phyloP scores from a whole-genome alignment of 2,888 invertebrate species.

The Thelaira solivaga region DNA sequence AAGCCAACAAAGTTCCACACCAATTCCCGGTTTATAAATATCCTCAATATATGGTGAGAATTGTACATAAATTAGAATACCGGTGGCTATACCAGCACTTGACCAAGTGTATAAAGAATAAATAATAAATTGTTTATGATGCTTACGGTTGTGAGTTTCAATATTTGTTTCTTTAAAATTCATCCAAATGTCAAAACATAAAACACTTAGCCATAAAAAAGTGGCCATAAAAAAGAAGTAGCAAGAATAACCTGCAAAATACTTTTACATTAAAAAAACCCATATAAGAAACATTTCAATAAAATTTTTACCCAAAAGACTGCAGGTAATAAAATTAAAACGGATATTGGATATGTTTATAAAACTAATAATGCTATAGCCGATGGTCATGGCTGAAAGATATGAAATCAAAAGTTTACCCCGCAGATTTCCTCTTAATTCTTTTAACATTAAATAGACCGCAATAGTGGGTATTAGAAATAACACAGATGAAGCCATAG shows the following conservation, averaged over 20 bases:
- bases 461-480: constrained; percentile 83
- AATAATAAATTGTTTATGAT: constrained; percentile 60
- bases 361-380: constrained; percentile 78
- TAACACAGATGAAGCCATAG: constrained; percentile 83
- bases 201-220: constrained; percentile 90
- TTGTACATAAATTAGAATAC: constrained; percentile 65
- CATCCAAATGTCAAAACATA: constrained; percentile 90
- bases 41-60: constrained; percentile 21
- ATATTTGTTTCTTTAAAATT: constrained; percentile 60
- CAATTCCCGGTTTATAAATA: constrained; percentile 77
- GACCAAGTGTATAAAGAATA: constrained; percentile 67
- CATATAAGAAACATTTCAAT: not conserved
- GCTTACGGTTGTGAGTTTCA: constrained; percentile 16
- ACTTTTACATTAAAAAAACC: not conserved
- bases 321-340: constrained; percentile 61
- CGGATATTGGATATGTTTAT: constrained; percentile 17
- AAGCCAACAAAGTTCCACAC: constrained; percentile 78
- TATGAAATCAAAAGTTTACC: constrained; percentile 86
- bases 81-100: constrained; percentile 51
- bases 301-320: constrained; percentile 71
- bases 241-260: constrained; percentile 60
- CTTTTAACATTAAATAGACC: constrained; percentile 83
- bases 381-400: constrained; percentile 80
- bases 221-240: constrained; percentile 86
- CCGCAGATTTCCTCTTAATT: constrained; percentile 81